Percentiles rank a stretch among this genome's conserved stretches.
Conservation (phyloP, 2,888 invertebrate genomes). For the Bellardia bayeri region DNA sequence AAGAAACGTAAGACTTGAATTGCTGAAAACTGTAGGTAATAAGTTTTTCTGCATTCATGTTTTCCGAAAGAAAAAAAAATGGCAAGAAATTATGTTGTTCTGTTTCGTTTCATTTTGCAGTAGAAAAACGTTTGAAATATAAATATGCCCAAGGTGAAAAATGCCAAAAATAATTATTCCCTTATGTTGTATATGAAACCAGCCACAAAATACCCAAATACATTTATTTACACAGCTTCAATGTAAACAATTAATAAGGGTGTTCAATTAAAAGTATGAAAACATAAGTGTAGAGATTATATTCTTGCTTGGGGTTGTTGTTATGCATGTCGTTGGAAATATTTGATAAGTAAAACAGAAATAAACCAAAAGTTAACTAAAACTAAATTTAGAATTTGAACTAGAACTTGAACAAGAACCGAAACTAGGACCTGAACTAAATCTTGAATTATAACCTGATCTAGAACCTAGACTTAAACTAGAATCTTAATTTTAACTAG, state of each 20-base stretch:
- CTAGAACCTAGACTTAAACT: too few species aligned
- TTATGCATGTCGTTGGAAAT: neutral
- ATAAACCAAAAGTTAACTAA: too few species aligned
- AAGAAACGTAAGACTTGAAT: conserved; percentile 28
- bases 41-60: conserved; percentile 42
- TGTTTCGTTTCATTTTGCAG: conserved; percentile 44
- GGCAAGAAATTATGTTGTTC: conserved; percentile 23
- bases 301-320: neutral
- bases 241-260: conserved; percentile 48
- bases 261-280: conserved; percentile 33
- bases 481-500: too few species aligned
- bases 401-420: too few species aligned
- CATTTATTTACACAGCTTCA: conserved; percentile 25
- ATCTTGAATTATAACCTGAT: too few species aligned
- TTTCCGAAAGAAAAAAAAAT: neutral
- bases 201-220: conserved; percentile 36
- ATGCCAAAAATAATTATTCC: conserved; percentile 69
- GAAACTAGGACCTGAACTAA: too few species aligned
- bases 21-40: conserved; percentile 39
- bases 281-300: neutral
- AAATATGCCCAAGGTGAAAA: conserved; percentile 70
- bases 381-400: too few species aligned
- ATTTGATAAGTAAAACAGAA: neutral
- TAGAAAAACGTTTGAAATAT: conserved; percentile 62
- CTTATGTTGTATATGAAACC: conserved; percentile 45